Base-by-base conservation (phyloP, 2,888 invertebrate genomes). In the Melolontha melolontha region DNA sequence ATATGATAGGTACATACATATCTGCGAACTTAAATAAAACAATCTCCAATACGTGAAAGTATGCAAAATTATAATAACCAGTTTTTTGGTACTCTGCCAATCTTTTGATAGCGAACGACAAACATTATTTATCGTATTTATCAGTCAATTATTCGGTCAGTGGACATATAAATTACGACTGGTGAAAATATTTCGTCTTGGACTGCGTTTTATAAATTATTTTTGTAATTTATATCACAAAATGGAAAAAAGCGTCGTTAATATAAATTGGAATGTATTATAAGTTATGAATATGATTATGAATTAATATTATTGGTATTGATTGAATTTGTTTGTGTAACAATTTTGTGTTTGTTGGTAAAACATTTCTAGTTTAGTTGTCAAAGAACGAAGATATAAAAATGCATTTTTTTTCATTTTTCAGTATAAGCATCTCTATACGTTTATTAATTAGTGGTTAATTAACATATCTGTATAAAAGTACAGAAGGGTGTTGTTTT, bases 251-350 rank as follows among this genome's bases (percentile, higher is more conserved):
- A 22, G 4, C 4, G 27, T 50, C 22, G 27, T 50, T 11, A 50
- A 50, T 50, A 50, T 22, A 22, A 22, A 50, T 22, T 50, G 17
- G 7, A 50, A 22, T 50, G 17, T 50, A n/a, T n/a, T n/a, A n/a
- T n/a, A n/a, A n/a, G n/a, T n/a, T n/a, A n/a, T n/a, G n/a, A n/a
- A n/a, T n/a, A n/a, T n/a, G n/a, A n/a, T n/a, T n/a, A n/a, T n/a
- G n/a, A n/a, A n/a, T n/a, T n/a, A n/a, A n/a, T n/a, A n/a, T n/a
- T n/a, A n/a, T n/a, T n/a, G n/a, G n/a, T n/a, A n/a, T n/a, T n/a
- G n/a, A n/a, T n/a, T n/a, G n/a, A n/a, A n/a, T n/a, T n/a, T n/a
- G n/a, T n/a, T n/a, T n/a, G n/a, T n/a, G n/a, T n/a, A n/a, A n/a
- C n/a, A n/a, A n/a, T n/a, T n/a, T n/a, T n/a, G n/a, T n/a, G n/a